phyloP scores from a whole-genome alignment of 2,113 vertebrate species.

The Hystrix cristata region DNA sequence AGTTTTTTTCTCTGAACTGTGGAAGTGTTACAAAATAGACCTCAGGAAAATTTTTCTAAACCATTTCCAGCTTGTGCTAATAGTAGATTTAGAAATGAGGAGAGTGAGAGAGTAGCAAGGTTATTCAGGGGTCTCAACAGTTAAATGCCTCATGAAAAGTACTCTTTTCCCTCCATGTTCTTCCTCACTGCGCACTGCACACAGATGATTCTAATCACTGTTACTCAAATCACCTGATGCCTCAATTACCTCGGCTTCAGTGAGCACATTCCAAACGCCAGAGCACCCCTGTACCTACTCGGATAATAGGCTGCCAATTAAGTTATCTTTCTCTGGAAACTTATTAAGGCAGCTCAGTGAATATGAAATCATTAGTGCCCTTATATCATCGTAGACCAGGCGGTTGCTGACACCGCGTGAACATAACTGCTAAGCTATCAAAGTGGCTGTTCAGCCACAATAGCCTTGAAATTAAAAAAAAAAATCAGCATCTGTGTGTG shows the following conservation, averaged over 20 bases:
- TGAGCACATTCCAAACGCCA: slow-evolving; percentile 39
- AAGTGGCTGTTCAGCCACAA: slow-evolving; percentile 55
- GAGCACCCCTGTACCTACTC: slow-evolving; percentile 74
- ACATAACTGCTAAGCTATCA: slow-evolving; percentile 65
- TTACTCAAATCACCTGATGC: slow-evolving; percentile 74
- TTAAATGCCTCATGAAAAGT: slow-evolving; percentile 71
- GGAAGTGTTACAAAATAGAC: neutral
- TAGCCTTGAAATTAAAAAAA: slow-evolving; percentile 35
- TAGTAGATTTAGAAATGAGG: slow-evolving; percentile 3
- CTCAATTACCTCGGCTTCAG: slow-evolving; percentile 76
- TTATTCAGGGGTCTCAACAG: slow-evolving; percentile 66
- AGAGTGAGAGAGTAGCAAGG: neutral
- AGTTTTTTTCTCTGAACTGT: neutral
- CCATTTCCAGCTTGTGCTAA: neutral
- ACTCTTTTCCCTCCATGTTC: slow-evolving; percentile 71
- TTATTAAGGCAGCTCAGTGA: slow-evolving; percentile 81
- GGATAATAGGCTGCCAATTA: slow-evolving; percentile 85
- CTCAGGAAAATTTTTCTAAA: neutral
- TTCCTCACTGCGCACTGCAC: slow-evolving; percentile 67
- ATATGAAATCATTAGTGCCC: slow-evolving; percentile 79
- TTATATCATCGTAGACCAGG: slow-evolving; percentile 13
- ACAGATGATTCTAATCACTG: slow-evolving; percentile 65
- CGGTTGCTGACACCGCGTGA: slow-evolving; percentile 75
- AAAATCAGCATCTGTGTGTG: neutral
- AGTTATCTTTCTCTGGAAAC: slow-evolving; percentile 83